phyloP scores from a whole-genome alignment of 2,113 vertebrate species.

The Murina feae region DNA sequence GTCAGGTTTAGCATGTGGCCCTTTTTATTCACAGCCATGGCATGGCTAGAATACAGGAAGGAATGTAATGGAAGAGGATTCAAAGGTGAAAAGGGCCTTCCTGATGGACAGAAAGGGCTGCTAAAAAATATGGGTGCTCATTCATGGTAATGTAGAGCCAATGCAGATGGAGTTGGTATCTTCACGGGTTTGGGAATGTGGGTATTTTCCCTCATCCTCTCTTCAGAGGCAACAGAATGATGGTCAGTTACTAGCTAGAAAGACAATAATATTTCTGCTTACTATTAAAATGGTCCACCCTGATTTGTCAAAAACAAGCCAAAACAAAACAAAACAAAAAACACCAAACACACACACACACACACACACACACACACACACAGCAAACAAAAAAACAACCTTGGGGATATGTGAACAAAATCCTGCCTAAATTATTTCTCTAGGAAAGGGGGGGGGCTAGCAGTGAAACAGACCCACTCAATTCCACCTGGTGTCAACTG shows the following conservation, averaged over 20 bases:
- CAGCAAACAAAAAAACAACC: neutral
- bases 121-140: neutral
- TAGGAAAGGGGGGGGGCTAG: neutral
- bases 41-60: neutral
- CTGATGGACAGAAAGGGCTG: neutral
- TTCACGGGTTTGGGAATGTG: neutral
- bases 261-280: neutral
- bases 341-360: no score
- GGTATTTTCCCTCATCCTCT: neutral
- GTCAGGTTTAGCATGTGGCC: neutral
- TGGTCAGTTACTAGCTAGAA: neutral
- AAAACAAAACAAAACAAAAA: neutral
- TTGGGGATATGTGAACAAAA: neutral
- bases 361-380: no score
- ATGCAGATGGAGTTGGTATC: neutral
- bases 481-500: neutral
- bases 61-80: neutral
- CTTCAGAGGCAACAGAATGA: neutral
- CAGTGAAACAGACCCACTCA: neutral
- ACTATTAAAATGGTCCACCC: neutral
- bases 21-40: neutral
- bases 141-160: neutral
- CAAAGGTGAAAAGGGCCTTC: neutral
- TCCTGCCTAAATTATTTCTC: neutral
- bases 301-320: neutral